phyloP scores from a whole-genome alignment of 2,888 invertebrate genomes.

The Nowickia ferox region DNA sequence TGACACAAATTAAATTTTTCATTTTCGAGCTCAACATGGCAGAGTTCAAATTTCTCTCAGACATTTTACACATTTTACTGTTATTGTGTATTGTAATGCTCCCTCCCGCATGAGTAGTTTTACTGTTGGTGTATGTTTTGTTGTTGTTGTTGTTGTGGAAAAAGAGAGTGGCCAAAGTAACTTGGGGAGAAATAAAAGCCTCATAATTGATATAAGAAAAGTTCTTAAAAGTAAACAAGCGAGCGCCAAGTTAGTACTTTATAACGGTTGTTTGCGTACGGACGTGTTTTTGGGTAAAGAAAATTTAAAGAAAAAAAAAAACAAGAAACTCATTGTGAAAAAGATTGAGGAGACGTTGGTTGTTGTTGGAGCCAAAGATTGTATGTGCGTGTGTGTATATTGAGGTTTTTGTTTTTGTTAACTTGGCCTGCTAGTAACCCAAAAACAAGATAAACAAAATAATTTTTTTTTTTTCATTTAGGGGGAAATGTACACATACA shows the following conservation, averaged over 20 bases:
- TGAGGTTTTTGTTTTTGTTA: slow-evolving; percentile 18
- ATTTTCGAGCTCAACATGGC: not conserved
- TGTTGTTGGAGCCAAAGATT: not conserved
- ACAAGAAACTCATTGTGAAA: slow-evolving; percentile 5
- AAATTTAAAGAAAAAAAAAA: not conserved
- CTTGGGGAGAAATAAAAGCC: slow-evolving; percentile 17
- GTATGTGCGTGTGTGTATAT: slow-evolving; percentile 21
- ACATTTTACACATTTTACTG: slow-evolving; percentile 46
- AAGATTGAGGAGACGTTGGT: slow-evolving; percentile 38
- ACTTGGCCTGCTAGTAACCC: slow-evolving; percentile 36
- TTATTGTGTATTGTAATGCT: slow-evolving; percentile 34
- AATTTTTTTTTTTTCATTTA: slow-evolving; percentile 26
- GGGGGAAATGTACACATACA: not conserved
- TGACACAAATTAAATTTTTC: not conserved
- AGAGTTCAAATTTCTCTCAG: slow-evolving; percentile 21
- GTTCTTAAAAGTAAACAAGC: slow-evolving; percentile 63
- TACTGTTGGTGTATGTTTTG: not conserved
- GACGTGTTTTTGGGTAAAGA: slow-evolving; percentile 76
- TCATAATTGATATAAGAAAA: slow-evolving; percentile 25
- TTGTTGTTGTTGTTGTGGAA: not conserved
- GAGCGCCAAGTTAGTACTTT: slow-evolving; percentile 77
- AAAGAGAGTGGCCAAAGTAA: slow-evolving; percentile 37
- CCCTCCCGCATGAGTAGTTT: slow-evolving; percentile 1
- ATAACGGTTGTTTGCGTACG: slow-evolving; percentile 83
- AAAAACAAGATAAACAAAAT: not conserved